These are phyloP conservation scores for Corvus moneduloides DNA, from an alignment of 2,113 vertebrate genomes.

Conservation along the genomic window DNA sequence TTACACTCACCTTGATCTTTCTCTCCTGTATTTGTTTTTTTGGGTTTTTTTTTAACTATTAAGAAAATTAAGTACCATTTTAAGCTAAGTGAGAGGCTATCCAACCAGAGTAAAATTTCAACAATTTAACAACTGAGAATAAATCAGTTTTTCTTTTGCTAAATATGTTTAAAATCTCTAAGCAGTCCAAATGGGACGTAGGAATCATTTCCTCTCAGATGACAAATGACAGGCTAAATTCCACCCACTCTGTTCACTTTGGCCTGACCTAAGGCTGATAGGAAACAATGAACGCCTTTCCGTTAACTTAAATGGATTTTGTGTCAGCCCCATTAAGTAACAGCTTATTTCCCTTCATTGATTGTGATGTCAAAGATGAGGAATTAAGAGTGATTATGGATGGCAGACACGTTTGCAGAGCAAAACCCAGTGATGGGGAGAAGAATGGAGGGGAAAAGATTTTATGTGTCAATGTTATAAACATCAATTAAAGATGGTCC, in stretches of 20 bases:
- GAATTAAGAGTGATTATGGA: not conserved
- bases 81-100: not conserved
- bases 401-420: not conserved
- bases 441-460: not conserved
- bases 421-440: not conserved
- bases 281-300: slow-evolving; percentile 25
- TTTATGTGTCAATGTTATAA: not conserved
- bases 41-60: not conserved
- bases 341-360: slow-evolving; percentile 51
- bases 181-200: not conserved
- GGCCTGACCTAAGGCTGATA: slow-evolving; percentile 2
- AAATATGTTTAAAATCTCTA: not conserved
- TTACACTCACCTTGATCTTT: not conserved
- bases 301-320: slow-evolving; percentile 45
- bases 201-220: slow-evolving; percentile 8
- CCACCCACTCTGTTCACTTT: not conserved
- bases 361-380: slow-evolving; percentile 35
- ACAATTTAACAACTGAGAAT: not conserved
- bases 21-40: not conserved
- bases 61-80: not conserved
- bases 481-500: not conserved
- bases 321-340: slow-evolving; percentile 31
- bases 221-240: not conserved
- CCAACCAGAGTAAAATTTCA: not conserved
- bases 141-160: slow-evolving; percentile 22